Evolutionary conservation across 2,888 invertebrate genomes (phyloP), one percentile per base, ranked within the genome.

Genomic region (Marasmarcha lunaedactyla): DNA sequence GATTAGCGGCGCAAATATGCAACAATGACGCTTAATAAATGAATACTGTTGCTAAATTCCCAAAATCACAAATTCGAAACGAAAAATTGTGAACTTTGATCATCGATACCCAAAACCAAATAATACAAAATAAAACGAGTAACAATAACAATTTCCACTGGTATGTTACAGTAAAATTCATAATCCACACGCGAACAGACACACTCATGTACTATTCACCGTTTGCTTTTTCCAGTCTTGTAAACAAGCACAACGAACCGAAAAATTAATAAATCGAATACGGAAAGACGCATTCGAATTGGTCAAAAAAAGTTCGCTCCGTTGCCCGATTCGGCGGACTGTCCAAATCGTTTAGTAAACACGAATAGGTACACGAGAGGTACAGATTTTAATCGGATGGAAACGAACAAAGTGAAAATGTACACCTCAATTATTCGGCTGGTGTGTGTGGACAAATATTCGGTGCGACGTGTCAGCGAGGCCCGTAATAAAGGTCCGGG

Each of bases 351-450:
- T 77, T 81, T 79, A 79, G 79, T 81, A 79, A 79, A 74, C 76
- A 69, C 76, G 78, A 77, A 77, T 74, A 76, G 77, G 72, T 77
- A 78, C 74, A 76, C 71, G 72, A 69, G 78, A 65, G 71, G 77
- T 79, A 78, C 77, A 76, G 70, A 69, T 81, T 78, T 81, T 79
- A 81, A 81, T 81, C 81, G 79, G 79, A 77, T 78, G 81, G 81
- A 81, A 78, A 78, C 76, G 79, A 77, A 78, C 79, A 81, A 81
- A 79, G 79, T 79, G 81, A 79, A 81, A 81, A 79, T 81, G 79
- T 77, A 79, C 81, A 81, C 81, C 81, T 81, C 81, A 81, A 81
- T 81, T 81, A 81, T 78, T 81, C 78, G 69, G 70, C 63, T 72
- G 59, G 14, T 12, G 63, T 57, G 65, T 71, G 60, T 69, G 74